Percentiles rank a stretch among this genome's conserved stretches.
These are phyloP conservation scores for Cremastobaeus sp. DNA, from an alignment of 2,888 invertebrate species.

Conservation along the genomic window DNA sequence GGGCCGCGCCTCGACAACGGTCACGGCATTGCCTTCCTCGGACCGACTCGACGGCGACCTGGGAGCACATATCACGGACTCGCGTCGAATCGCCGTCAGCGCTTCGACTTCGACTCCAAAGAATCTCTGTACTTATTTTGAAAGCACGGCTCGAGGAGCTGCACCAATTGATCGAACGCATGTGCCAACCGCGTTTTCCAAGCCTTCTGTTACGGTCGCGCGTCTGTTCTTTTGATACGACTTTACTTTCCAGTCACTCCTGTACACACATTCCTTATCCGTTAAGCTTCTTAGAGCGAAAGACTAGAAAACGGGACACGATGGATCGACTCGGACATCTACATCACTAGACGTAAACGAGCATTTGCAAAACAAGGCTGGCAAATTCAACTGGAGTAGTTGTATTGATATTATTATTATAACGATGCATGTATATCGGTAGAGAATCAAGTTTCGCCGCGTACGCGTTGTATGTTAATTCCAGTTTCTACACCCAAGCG, in stretches of 20 bases:
- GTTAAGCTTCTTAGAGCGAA: conserved; percentile 67
- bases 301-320: conserved; percentile 62
- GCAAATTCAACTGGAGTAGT: conserved; percentile 53
- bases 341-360: too few species aligned
- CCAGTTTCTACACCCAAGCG: conserved; percentile 8
- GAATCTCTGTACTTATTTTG: conserved; percentile 47
- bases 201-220: neutral
- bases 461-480: conserved; percentile 34
- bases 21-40: neutral
- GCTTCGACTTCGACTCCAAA: conserved; percentile 21
- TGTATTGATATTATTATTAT: conserved; percentile 32
- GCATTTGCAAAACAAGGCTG: conserved; percentile 42
- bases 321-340: too few species aligned
- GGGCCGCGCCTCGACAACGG: conserved; percentile 13
- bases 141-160: too few species aligned
- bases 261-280: conserved; percentile 73
- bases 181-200: conserved; percentile 49
- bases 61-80: conserved; percentile 47
- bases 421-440: conserved; percentile 17
- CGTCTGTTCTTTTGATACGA: conserved; percentile 18
- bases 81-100: conserved; percentile 28
- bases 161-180: conserved; percentile 18
- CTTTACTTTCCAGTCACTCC: conserved; percentile 66
- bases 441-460: conserved; percentile 29
- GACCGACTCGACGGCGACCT: too few species aligned